phyloP scores from a whole-genome alignment of 2,888 invertebrate genomes.

The Spodoptera picta region DNA sequence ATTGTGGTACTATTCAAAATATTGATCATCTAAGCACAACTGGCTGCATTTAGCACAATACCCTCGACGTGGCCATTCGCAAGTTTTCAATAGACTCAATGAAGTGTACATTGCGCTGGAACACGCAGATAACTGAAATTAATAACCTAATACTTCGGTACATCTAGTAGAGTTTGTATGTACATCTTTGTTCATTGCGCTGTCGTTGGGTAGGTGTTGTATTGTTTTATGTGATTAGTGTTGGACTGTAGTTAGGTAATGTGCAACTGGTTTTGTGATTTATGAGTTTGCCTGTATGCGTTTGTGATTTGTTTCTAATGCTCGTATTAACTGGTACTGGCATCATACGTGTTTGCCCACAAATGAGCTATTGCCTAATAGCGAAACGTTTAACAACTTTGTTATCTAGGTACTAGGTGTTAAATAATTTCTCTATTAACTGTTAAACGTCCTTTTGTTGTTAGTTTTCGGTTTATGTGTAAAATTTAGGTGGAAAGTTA shows the following conservation, averaged over 20 bases:
- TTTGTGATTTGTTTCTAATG: too few relatives aligned
- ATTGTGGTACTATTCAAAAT: conserved; percentile 45
- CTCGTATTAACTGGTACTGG: too few relatives aligned
- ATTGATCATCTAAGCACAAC: conserved; percentile 52
- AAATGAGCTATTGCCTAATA: too few relatives aligned
- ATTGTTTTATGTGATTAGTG: conserved; percentile 29
- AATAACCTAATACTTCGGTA: conserved; percentile 44
- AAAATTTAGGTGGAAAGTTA: too few relatives aligned
- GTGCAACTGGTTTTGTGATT: conserved; percentile 22
- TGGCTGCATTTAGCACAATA: conserved; percentile 49
- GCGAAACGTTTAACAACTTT: too few relatives aligned
- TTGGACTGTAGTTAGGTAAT: conserved; percentile 11
- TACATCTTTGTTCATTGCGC: conserved; percentile 37
- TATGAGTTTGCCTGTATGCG: background rate
- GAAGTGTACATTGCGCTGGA: conserved; percentile 53
- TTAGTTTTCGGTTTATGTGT: too few relatives aligned
- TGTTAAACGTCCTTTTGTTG: too few relatives aligned
- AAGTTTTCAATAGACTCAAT: conserved; percentile 55
- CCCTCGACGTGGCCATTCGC: conserved; percentile 25
- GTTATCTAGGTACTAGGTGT: too few relatives aligned
- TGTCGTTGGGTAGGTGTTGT: conserved; percentile 21
- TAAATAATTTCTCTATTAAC: too few relatives aligned
- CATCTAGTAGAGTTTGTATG: conserved; percentile 16
- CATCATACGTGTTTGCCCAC: too few relatives aligned
- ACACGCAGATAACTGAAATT: conserved; percentile 53